Conservation (phyloP, 2,113 vertebrate genomes). For the Micromys minutus region DNA sequence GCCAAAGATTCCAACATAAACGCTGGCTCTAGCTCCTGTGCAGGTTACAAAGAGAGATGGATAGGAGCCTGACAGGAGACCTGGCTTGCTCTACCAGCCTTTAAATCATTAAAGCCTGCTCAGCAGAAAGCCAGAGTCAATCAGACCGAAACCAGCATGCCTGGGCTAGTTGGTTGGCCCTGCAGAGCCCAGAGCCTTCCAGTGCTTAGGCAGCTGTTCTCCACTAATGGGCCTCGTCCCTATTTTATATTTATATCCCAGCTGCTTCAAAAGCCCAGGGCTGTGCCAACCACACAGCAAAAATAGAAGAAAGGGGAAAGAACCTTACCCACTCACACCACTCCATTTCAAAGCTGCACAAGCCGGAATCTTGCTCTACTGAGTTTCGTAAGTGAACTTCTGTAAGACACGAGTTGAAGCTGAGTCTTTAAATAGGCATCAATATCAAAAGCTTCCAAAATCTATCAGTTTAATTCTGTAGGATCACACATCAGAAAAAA, state of each 20-base stretch:
- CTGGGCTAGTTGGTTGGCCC: neutral
- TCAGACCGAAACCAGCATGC: constrained; percentile 66
- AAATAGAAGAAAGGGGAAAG: constrained; percentile 52
- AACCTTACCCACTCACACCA: neutral
- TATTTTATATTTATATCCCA: constrained; percentile 66
- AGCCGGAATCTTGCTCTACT: constrained; percentile 35
- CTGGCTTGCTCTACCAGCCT: constrained; percentile 28
- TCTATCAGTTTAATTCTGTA: neutral
- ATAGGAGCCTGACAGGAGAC: constrained; percentile 38
- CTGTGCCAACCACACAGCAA: constrained; percentile 20
- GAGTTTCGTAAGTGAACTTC: constrained; percentile 42
- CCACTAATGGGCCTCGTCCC: constrained; percentile 6
- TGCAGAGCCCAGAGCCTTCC: neutral
- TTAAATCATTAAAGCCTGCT: constrained; percentile 59
- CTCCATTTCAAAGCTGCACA: neutral
- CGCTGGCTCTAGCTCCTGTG: constrained; percentile 58
- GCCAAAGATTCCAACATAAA: constrained; percentile 33
- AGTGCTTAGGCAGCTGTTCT: constrained; percentile 45
- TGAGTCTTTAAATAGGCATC: constrained; percentile 26
- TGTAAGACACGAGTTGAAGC: neutral
- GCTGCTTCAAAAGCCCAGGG: constrained; percentile 57
- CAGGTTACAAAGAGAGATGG: constrained; percentile 51
- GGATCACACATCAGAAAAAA: neutral
- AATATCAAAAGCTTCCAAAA: constrained; percentile 45
- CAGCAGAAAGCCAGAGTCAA: constrained; percentile 42